These are phyloP conservation scores for Episyrphus balteatus DNA, from an alignment of 1,140 invertebrate genomes.

Conservation along the genomic window DNA sequence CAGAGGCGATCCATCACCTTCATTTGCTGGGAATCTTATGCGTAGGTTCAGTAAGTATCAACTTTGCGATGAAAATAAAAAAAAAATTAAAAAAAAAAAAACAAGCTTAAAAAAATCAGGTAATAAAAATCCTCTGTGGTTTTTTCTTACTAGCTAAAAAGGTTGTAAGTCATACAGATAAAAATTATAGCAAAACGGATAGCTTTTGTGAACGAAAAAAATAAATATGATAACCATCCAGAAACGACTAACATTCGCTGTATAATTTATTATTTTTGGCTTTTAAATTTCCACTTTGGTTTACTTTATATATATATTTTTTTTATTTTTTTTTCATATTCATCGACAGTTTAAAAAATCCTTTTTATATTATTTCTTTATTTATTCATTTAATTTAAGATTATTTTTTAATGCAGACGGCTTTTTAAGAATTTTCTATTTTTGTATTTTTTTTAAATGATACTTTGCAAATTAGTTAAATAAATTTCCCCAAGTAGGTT, in stretches of 20 bases:
- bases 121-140: not conserved
- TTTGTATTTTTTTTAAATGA: not conserved
- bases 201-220: not conserved
- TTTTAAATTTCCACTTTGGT: not conserved
- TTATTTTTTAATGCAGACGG: not conserved
- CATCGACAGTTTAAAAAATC: too few relatives aligned
- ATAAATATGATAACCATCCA: not conserved
- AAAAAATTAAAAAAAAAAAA: not conserved
- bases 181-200: not conserved
- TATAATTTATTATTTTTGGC: not conserved
- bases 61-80: not conserved
- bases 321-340: not conserved
- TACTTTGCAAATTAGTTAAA: not conserved
- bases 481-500: not conserved
- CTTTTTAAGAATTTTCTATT: not conserved
- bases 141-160: not conserved
- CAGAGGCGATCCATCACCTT: conserved; percentile 35
- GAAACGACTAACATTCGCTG: not conserved
- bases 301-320: too few relatives aligned
- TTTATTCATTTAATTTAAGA: too few relatives aligned
- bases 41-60: conserved; percentile 76
- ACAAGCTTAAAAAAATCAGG: conserved; percentile 2
- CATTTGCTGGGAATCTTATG: conserved; percentile 61
- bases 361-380: too few relatives aligned
- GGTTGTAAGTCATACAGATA: not conserved